phyloP scores from a whole-genome alignment of 1,140 invertebrate species.

The Zaprionus tsacasi region DNA sequence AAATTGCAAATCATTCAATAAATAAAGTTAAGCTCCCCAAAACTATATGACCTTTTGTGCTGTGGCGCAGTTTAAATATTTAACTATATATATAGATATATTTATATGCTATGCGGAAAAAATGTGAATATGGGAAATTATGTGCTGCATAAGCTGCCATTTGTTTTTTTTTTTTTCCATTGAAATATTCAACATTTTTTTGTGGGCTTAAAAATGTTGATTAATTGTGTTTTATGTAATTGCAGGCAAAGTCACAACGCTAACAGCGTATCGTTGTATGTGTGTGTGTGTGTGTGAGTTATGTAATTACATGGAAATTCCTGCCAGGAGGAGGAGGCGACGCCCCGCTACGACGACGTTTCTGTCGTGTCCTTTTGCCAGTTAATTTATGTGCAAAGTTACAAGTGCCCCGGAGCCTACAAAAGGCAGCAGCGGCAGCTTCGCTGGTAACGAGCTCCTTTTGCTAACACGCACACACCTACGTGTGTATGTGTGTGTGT shows the following conservation, averaged over 20 bases:
- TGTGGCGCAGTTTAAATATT: slow-evolving; percentile 19
- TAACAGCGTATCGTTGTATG: slow-evolving; percentile 21
- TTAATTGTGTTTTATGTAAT: slow-evolving; percentile 71
- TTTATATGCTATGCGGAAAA: too few relatives aligned
- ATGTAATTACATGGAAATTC: slow-evolving; percentile 79
- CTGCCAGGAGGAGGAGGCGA: slow-evolving; percentile 52
- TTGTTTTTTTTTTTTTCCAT: background rate
- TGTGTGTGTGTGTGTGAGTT: slow-evolving; percentile 14
- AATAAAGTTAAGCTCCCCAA: slow-evolving; percentile 12
- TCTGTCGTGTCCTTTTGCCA: slow-evolving; percentile 66
- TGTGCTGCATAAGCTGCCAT: background rate
- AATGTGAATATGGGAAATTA: slow-evolving; percentile 7
- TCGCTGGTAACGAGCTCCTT: slow-evolving; percentile 57
- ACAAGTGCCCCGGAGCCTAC: slow-evolving; percentile 73
- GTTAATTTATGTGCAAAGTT: slow-evolving; percentile 81
- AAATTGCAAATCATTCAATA: slow-evolving; percentile 19
- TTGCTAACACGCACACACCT: slow-evolving; percentile 43
- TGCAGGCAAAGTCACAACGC: slow-evolving; percentile 38
- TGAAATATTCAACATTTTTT: background rate
- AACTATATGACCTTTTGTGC: slow-evolving; percentile 14
- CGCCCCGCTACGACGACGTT: background rate
- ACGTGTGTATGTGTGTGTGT: slow-evolving; percentile 13
- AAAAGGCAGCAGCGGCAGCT: slow-evolving; percentile 18
- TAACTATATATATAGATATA: background rate
- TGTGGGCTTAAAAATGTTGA: slow-evolving; percentile 37